Evolutionary conservation across 2,113 vertebrate species (phyloP).

Genomic region (Scartelaos histophorus): DNA sequence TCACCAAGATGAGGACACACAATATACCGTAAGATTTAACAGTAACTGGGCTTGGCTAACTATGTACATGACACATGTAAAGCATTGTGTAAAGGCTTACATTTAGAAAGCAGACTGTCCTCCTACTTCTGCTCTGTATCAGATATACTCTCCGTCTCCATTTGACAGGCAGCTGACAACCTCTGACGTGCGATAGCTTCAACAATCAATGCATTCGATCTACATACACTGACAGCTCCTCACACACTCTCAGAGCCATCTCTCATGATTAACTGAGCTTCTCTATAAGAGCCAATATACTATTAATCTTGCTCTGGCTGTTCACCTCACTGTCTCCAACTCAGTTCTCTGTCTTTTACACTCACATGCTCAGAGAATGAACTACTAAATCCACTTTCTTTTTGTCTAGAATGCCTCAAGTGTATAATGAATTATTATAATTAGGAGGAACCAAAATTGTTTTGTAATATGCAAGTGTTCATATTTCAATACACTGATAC

Average conservation of each 20-base stretch:
- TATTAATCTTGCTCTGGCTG: conserved; percentile 15
- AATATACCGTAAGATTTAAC: conserved; percentile 23
- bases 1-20: conserved; percentile 52
- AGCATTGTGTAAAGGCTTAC: background rate
- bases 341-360: conserved; percentile 28
- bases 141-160: conserved; percentile 60
- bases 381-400: conserved; percentile 21
- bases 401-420: conserved; percentile 21
- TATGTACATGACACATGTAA: background rate
- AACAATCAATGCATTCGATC: conserved; percentile 71
- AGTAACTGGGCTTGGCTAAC: conserved; percentile 8
- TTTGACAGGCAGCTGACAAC: conserved; percentile 61
- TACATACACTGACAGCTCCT: conserved; percentile 36
- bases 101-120: background rate
- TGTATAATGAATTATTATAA: conserved; percentile 43
- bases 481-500: conserved; percentile 11
- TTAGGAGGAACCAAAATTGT: conserved; percentile 32
- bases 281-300: background rate
- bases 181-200: conserved; percentile 56
- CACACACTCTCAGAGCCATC: conserved; percentile 41
- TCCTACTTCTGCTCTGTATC: conserved; percentile 46
- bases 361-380: conserved; percentile 19
- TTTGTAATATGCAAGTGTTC: conserved; percentile 22
- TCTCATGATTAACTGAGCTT: conserved; percentile 44
- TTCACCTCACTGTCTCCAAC: conserved; percentile 7